Evolutionary conservation across 53 echinoderm and acorn worm species (phyloP), one percentile per base, ranked within the genome.

Genomic region (Mesocentrotus franciscanus): DNA sequence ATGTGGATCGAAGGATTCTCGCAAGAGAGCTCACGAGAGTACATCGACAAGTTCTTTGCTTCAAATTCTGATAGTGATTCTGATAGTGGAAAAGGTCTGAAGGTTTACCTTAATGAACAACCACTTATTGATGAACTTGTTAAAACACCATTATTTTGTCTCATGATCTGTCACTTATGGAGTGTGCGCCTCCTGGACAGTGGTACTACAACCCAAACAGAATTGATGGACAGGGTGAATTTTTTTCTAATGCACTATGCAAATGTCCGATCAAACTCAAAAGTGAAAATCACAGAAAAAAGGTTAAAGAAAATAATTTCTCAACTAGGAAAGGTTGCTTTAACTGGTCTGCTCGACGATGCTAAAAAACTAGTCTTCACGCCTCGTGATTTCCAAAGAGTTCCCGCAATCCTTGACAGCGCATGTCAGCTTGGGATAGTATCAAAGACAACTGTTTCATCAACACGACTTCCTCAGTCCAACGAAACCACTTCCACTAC

Each of bases 101-200:
- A 84, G 14, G 20, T 8, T 4, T 42, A 84, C 20, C 49, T 39
- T 15, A 14, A 17, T 49, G 20, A 32, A 32, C 17, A 16, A 42
- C 83, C 83, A 83, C 18, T 83, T 9, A 42, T 83, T 42, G 17
- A 42, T 29, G 83, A 83, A 42, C 49, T 83, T 17, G 49, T 83
- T 18, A 1, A 9, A 16, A 39, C 83, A 22, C 83, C 83, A 16
- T 49, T 36, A n/a, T n/a, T n/a, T n/a, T n/a, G n/a, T n/a, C n/a
- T n/a, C n/a, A n/a, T n/a, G n/a, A n/a, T n/a, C n/a, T 84, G 84
- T 49, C 84, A 84, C 20, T 7, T 84, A 49, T 84, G 84, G 84
- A 42, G 8, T 7, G 84, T 18, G 27, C 49, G 49, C 3, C 84
- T 42, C 18, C 22, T 84, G 42, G 7, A 5, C 7, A 42, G 18